Conservation (phyloP, 2,797 vertebrate genomes). For the Rhodeus uyekii region DNA sequence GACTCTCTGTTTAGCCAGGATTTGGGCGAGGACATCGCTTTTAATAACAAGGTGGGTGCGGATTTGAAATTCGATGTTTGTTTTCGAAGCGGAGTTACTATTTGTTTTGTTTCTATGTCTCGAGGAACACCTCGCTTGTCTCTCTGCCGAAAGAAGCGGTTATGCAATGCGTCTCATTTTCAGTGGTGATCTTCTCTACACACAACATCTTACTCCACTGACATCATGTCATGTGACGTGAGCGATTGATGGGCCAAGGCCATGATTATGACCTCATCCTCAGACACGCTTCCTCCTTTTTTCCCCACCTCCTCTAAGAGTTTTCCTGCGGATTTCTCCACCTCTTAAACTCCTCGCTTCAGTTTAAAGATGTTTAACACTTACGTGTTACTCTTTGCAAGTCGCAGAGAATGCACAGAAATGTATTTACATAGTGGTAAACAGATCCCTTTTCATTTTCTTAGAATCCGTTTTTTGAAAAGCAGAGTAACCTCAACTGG, state of each 20-base stretch:
- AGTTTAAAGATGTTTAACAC: background rate
- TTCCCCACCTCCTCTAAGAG: background rate
- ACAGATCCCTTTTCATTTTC: background rate
- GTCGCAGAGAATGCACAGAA: background rate
- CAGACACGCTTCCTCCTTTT: background rate
- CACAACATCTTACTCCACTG: slow-evolving; percentile 3
- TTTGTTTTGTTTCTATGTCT: slow-evolving; percentile 23
- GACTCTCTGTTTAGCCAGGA: slow-evolving; percentile 75
- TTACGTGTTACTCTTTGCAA: background rate
- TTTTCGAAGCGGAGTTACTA: background rate
- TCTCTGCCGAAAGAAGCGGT: slow-evolving; percentile 7
- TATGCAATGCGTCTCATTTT: slow-evolving; percentile 23
- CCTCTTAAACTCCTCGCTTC: background rate
- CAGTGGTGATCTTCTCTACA: slow-evolving; percentile 3
- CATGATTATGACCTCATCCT: slow-evolving; percentile 40
- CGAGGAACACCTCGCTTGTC: background rate
- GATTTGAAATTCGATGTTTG: slow-evolving; percentile 7
- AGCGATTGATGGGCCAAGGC: slow-evolving; percentile 3
- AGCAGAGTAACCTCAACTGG: background rate
- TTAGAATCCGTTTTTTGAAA: background rate
- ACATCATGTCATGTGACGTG: slow-evolving; percentile 12
- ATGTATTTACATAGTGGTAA: background rate
- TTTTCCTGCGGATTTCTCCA: background rate
- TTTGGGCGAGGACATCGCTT: slow-evolving; percentile 68
- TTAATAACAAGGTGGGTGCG: slow-evolving; percentile 47